Conservation (phyloP, 1,140 invertebrate species). For the Elymnias hypermnestra region DNA sequence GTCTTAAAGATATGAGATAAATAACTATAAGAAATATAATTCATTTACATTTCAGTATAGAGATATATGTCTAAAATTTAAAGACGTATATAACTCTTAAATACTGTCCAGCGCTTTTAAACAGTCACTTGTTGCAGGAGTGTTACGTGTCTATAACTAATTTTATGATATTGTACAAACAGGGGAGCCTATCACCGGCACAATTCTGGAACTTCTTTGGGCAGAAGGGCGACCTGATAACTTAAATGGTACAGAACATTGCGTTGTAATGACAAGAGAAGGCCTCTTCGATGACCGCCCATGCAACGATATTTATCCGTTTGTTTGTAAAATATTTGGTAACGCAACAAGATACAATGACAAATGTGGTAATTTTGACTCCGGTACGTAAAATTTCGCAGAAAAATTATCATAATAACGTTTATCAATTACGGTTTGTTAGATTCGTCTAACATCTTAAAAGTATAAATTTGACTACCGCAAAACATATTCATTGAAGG, state of each 20-base stretch:
- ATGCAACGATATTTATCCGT: constrained; percentile 41
- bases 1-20: too few relatives aligned
- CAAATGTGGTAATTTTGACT: constrained; percentile 45
- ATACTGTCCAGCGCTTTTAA: too few relatives aligned
- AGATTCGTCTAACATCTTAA: background rate
- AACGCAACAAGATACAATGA: constrained; percentile 40
- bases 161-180: constrained; percentile 5
- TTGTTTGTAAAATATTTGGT: constrained; percentile 50
- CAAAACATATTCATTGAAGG: too few relatives aligned
- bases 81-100: too few relatives aligned
- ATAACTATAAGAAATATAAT: too few relatives aligned
- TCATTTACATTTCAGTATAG: too few relatives aligned
- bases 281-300: constrained; percentile 45
- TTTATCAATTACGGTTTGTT: background rate
- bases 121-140: too few relatives aligned
- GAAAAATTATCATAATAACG: background rate
- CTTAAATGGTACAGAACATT: constrained; percentile 36
- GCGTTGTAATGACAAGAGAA: constrained; percentile 51
- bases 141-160: background rate
- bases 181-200: constrained; percentile 44
- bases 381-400: background rate
- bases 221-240: constrained; percentile 45
- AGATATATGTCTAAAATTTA: too few relatives aligned
- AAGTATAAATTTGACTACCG: too few relatives aligned
- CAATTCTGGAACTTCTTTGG: constrained; percentile 44